Base-by-base conservation (phyloP, 2,113 vertebrate genomes). In the Rhadina sibilatrix region DNA sequence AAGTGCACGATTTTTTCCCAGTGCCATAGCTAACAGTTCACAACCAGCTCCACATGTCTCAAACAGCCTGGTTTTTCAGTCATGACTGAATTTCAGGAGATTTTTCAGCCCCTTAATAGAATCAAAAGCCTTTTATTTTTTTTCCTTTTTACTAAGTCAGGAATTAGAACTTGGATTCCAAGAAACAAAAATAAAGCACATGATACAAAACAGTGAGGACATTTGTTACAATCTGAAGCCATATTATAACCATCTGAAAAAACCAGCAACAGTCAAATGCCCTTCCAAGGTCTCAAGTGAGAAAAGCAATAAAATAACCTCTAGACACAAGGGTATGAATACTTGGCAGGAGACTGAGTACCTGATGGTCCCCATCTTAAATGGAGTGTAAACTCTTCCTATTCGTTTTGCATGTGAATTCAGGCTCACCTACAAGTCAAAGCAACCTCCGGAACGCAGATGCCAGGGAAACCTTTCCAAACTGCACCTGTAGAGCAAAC, bases 1-100 rank as follows among this genome's bases (percentile, higher is more conserved):
- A 78, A 88, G 50, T 0, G 0, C 6, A 30, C 0, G 0, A 2
- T 7, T 47, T 61, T 31, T 37, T 30, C 11, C 11, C 60, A 47
- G 4, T 21, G 7, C 22, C 63, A 35, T 4, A 37, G 9, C 6
- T 24, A 24, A 22, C 14, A 35, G 15, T 35, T 85, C 19, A 65
- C 23, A 74, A n/a, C 10, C 69, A 74, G 11, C 23, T 59, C 30
- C 28, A 5, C 8, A 8, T 4, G 21, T 56, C 42, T 77, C 46
- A 65, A 35, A n/a, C 14, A 66, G 15, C 10, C 37, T n/a, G 15
- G 3, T 15, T 61, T 46, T 86, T 47, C 40, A 56, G 46, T 14
- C 11, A 7, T 3, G 6, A 57, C 15, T 46, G 12, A 87, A n/a
- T 9, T 35, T 18, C 37, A 44, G 37, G 20, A 5, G 8, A 17